Base-by-base conservation (phyloP, 2,113 vertebrate species). In the Platichthys flesus region DNA sequence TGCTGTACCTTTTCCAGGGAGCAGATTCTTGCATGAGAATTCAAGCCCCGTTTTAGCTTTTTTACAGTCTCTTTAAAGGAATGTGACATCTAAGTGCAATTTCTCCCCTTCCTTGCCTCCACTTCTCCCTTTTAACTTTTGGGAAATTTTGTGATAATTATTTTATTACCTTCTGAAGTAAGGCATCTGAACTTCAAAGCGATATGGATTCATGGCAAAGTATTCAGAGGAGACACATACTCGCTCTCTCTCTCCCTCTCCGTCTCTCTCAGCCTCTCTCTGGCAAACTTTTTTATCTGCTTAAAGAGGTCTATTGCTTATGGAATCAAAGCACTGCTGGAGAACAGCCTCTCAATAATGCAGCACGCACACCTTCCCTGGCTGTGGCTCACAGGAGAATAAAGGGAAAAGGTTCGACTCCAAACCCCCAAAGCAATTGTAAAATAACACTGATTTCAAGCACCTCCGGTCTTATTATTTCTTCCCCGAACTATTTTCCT, bases 111-210 rank as follows among this genome's bases (percentile, higher is more conserved):
- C 55, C 21, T 14, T 71, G 71, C 86, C 76, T 82, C 79, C 76
- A 71, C 80, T 78, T 63, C 77, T 85, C 60, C 70, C 74, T 85
- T 88, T 85, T 76, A 86, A 86, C 71, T 83, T 64, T 67, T 55
- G 80, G 74, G 74, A 67, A 75, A 84, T 75, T 78, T 78, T 73
- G 56, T 85, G 80, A 82, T 89, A 87, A 90, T 83, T 85, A 87
- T 85, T 84, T 89, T 71, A 87, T 89, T 85, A 84, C 77, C 85
- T 79, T 85, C 83, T 85, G 74, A 87, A 85, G 75, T 79, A 58
- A 67, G 65, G 67, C 68, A 74, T 82, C 52, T 85, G 67, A 67
- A 89, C 82, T 85, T 89, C 85, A 89, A 85, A 88, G 87, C 74
- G 74, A 76, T 83, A 81, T 83, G 79, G 79, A 86, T 83, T 82